A percentile compares a stretch with the other conserved stretches of the same genome.
Evolutionary conservation across 35 echinoderm and acorn worm genomes (phyloP).

Genomic region (Lytechinus variegatus): DNA sequence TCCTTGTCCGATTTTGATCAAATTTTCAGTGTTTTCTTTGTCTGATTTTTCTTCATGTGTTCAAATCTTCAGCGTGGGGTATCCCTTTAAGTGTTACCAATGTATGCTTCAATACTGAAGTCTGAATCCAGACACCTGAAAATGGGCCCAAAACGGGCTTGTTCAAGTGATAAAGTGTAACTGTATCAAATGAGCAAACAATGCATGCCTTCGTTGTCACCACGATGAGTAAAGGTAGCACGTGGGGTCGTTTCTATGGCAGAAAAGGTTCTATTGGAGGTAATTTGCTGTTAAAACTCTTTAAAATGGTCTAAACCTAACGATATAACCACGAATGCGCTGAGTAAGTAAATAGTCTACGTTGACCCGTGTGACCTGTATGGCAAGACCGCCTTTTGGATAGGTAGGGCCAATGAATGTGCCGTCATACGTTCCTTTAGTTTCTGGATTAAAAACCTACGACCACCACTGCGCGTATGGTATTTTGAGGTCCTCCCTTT

Average conservation of each 20-base stretch:
- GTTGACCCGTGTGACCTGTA: constrained; percentile 4
- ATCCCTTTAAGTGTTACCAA: no score
- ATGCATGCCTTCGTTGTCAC: no score
- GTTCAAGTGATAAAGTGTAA: no score
- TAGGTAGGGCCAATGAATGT: neutral
- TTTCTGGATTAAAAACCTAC: neutral
- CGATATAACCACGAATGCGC: constrained; percentile 9
- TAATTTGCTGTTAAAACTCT: neutral
- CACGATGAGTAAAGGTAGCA: no score
- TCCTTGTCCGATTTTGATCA: no score
- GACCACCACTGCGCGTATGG: neutral
- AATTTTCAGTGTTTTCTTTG: no score
- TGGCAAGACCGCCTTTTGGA: neutral
- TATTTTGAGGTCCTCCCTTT: neutral
- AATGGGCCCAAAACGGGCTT: no score
- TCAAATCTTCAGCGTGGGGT: no score
- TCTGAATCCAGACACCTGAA: no score
- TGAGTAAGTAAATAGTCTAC: constrained; percentile 24
- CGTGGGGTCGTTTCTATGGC: neutral
- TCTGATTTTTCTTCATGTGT: no score
- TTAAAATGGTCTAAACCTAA: neutral
- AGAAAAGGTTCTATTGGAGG: neutral
- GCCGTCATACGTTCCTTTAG: neutral
- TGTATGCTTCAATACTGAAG: no score
- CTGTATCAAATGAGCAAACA: no score